Conservation (phyloP, 2,888 invertebrate genomes). For the Agrotis clavis region DNA sequence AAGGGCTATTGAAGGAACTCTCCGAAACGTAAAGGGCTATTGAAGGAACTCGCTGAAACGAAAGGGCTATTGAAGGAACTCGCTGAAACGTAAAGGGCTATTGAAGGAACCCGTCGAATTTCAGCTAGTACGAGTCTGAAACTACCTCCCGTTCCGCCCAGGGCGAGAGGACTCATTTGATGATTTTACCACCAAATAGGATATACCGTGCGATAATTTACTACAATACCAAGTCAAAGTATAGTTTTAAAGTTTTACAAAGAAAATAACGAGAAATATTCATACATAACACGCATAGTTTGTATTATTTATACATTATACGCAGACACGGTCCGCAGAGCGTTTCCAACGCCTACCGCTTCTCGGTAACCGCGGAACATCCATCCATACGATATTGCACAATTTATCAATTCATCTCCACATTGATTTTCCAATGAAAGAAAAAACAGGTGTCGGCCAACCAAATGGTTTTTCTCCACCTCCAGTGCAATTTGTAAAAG, state of each 20-base stretch:
- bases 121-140: too few relatives aligned
- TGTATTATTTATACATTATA: conserved; percentile 7
- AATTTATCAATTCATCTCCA: conserved; percentile 50
- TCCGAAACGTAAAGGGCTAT: too few relatives aligned
- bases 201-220: too few relatives aligned
- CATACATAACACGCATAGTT: background rate
- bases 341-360: conserved; percentile 37
- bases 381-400: conserved; percentile 24
- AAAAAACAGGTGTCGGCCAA: conserved; percentile 21
- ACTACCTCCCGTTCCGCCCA: too few relatives aligned
- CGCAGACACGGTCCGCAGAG: conserved; percentile 4
- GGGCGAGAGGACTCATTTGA: too few relatives aligned
- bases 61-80: too few relatives aligned
- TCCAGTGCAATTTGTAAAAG: conserved; percentile 37
- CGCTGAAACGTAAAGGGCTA: too few relatives aligned
- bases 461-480: conserved; percentile 40
- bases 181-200: too few relatives aligned
- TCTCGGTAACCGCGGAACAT: conserved; percentile 30
- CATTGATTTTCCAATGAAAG: conserved; percentile 37
- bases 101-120: too few relatives aligned
- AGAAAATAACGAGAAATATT: background rate
- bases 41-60: too few relatives aligned
- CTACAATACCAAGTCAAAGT: background rate
- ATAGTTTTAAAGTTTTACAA: background rate
- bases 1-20: too few relatives aligned